phyloP scores from a whole-genome alignment of 2,888 invertebrate species.

The Pollenia angustigena region DNA sequence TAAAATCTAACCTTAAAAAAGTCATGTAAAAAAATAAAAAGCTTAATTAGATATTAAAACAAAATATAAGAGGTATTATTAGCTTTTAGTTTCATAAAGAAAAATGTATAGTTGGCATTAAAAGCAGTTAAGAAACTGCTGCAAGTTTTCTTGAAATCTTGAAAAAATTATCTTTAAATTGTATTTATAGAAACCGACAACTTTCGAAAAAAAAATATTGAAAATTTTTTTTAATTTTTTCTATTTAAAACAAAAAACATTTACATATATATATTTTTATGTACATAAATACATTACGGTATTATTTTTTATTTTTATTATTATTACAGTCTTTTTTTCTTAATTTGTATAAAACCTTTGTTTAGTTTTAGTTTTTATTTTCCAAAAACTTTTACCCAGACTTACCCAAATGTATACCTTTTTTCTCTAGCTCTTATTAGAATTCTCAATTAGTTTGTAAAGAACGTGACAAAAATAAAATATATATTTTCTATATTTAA shows the following conservation, averaged over 20 bases:
- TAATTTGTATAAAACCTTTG: conserved; percentile 29
- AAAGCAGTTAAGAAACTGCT: conserved; percentile 74
- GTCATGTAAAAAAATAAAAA: conserved; percentile 64
- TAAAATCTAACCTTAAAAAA: conserved; percentile 50
- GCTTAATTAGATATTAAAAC: conserved; percentile 16
- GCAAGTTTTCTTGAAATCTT: conserved; percentile 69
- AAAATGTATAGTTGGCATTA: conserved; percentile 44
- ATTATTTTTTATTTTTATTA: conserved; percentile 56
- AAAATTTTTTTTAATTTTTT: conserved; percentile 16
- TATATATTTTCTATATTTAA: conserved; percentile 27
- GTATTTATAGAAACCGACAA: conserved; percentile 32
- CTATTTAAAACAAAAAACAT: not conserved
- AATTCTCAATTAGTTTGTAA: conserved; percentile 64
- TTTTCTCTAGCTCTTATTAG: conserved; percentile 41
- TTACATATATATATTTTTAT: conserved; percentile 32
- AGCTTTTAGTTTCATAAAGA: conserved; percentile 80
- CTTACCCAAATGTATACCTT: conserved; percentile 44
- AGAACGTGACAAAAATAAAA: conserved; percentile 6
- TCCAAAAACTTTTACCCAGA: not conserved
- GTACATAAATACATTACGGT: conserved; percentile 53
- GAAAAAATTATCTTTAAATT: conserved; percentile 14
- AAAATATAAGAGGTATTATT: conserved; percentile 79
- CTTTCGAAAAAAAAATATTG: conserved; percentile 47
- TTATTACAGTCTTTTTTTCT: conserved; percentile 17
- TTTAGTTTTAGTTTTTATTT: conserved; percentile 2